Evolutionary conservation across 2,888 invertebrate genomes (phyloP).

Genomic region (Colostygia pectinataria): DNA sequence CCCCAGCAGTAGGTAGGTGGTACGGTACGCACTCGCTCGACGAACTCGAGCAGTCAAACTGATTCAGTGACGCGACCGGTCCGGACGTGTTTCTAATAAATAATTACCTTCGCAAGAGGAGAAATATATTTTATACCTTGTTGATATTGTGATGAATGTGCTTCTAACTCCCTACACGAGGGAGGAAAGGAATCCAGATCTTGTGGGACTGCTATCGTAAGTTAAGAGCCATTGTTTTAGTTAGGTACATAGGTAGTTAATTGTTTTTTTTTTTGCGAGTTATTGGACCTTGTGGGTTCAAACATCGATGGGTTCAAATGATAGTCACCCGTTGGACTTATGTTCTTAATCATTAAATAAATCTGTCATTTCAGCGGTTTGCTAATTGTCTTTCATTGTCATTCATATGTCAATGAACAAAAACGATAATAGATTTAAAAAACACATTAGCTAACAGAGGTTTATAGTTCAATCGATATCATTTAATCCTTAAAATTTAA

Average conservation of each 20-base stretch:
- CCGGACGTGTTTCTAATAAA: slow-evolving; percentile 1
- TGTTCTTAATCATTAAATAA: too few species aligned
- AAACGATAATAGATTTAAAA: too few species aligned
- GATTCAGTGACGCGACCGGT: not conserved
- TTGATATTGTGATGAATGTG: slow-evolving; percentile 44
- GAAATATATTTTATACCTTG: slow-evolving; percentile 8
- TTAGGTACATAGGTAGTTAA: not conserved
- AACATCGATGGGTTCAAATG: too few species aligned
- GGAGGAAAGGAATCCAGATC: slow-evolving; percentile 42
- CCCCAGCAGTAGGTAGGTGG: not conserved
- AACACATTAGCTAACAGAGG: too few species aligned
- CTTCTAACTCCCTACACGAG: slow-evolving; percentile 48
- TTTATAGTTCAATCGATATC: too few species aligned
- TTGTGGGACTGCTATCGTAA: slow-evolving; percentile 48
- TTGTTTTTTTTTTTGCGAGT: too few species aligned
- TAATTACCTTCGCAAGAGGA: slow-evolving; percentile 3
- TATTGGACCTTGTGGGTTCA: too few species aligned
- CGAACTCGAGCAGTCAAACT: slow-evolving; percentile 1
- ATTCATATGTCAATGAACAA: too few species aligned
- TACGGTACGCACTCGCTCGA: slow-evolving; percentile 7
- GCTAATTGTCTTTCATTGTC: too few species aligned
- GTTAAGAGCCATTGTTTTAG: slow-evolving; percentile 31
- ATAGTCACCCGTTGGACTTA: too few species aligned
- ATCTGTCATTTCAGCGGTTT: too few species aligned
- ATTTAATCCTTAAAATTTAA: too few species aligned